Evolutionary conservation across 2,888 invertebrate genomes (phyloP), one percentile per base, ranked within the genome.

Genomic region (Drosophila seclusa): DNA sequence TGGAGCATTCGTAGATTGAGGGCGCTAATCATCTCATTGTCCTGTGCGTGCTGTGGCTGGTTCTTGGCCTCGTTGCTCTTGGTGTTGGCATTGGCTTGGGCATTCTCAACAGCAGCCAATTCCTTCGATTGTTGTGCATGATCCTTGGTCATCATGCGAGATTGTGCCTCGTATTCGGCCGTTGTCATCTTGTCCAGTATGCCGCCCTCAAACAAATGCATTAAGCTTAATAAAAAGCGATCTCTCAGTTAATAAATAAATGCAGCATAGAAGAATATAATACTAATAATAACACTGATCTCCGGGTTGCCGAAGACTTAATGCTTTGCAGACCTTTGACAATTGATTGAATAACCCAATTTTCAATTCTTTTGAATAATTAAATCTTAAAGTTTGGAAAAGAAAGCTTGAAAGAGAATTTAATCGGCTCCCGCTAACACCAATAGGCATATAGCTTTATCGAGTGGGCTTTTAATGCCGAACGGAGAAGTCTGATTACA

Each of bases 101-200:
- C 76, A 42, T 40, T 79, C 42, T 76, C 80, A 0, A 59, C 67
- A 2, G 80, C 74, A 1, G 74, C 71, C 50, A 76, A 13, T 10
- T 83, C 78, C n/a, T 70, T 77, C 0, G 78, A 82, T 24, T 84
- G 82, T 32, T 60, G 71, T 11, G 52, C 64, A 34, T 77, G 68
- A 10, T 91, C 90, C 55, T 91, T 93, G 45, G 92, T 91, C 52
- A 90, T 81, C 48, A 94, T 93, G 94, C 93, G 95, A 93, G 95
- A 95, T 77, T 96, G 94, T 73, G 95, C 95, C 88, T 95, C 95
- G 89, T 96, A 96, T 87, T 96, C 96, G 61, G 95, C 95, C 79
- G 95, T 95, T 0, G 96, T 96, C 94, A 96, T 96, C 93, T 96
- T 96, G 0, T 95, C 95, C 60, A 96, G 92, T 55, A 96, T 96